phyloP scores from a whole-genome alignment of 2,888 invertebrate genomes.

The Epinotia nisella region DNA sequence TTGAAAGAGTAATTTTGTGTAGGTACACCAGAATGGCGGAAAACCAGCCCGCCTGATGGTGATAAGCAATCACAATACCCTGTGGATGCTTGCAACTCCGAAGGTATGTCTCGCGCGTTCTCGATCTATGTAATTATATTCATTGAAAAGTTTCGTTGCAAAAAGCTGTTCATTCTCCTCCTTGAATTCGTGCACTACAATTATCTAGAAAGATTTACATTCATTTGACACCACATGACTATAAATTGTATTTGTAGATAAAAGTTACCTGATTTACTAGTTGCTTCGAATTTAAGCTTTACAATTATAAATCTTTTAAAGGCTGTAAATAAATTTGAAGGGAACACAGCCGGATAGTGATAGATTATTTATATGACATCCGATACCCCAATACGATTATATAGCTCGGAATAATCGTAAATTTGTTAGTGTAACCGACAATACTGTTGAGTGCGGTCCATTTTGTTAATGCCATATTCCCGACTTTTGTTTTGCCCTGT shows the following conservation, averaged over 20 bases:
- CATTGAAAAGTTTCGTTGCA: too few relatives aligned
- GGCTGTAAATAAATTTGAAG: slow-evolving; percentile 67
- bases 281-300: slow-evolving; percentile 32
- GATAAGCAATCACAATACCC: neutral
- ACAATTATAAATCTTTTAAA: slow-evolving; percentile 50
- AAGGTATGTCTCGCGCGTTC: neutral
- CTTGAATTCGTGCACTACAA: neutral
- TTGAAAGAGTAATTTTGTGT: too few relatives aligned
- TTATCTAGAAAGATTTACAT: slow-evolving; percentile 2
- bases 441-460: slow-evolving; percentile 68
- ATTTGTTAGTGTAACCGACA: slow-evolving; percentile 66
- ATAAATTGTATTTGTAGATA: slow-evolving; percentile 12
- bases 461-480: slow-evolving; percentile 69
- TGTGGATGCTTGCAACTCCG: neutral
- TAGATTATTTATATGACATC: slow-evolving; percentile 69
- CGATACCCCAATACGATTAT: slow-evolving; percentile 63
- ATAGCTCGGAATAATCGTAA: slow-evolving; percentile 66
- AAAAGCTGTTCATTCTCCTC: neutral
- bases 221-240: slow-evolving; percentile 6
- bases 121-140: neutral
- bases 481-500: slow-evolving; percentile 69
- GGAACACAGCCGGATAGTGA: slow-evolving; percentile 58
- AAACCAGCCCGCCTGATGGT: neutral
- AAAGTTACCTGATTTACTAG: slow-evolving; percentile 30
- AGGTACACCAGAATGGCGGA: neutral